Evolutionary conservation across 2,113 vertebrate genomes (phyloP).

Genomic region (Hassar affinis): DNA sequence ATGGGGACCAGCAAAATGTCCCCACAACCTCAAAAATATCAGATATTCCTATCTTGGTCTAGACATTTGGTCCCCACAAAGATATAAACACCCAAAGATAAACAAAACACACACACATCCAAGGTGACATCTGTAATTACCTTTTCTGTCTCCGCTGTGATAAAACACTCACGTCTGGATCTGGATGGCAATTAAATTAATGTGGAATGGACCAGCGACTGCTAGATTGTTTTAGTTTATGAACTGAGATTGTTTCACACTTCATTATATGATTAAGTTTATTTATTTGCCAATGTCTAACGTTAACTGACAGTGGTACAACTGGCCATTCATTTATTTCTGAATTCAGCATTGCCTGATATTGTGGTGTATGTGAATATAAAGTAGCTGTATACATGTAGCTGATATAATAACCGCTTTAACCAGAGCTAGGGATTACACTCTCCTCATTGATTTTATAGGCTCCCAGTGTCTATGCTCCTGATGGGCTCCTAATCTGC

Average conservation of each 20-base stretch:
- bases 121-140: background rate
- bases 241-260: background rate
- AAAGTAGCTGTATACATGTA: background rate
- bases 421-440: background rate
- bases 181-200: background rate
- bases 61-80: background rate
- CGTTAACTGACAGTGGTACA: background rate
- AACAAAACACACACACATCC: background rate
- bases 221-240: background rate
- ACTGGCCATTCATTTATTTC: background rate
- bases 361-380: background rate
- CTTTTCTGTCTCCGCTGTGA: constrained; percentile 1
- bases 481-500: background rate
- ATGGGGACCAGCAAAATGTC: too few relatives aligned
- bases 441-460: background rate
- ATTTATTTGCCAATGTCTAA: background rate
- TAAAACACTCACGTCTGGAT: background rate
- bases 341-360: background rate
- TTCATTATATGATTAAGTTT: background rate
- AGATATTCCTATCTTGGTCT: background rate
- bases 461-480: background rate
- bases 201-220: background rate
- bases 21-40: background rate
- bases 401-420: background rate
- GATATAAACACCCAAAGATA: background rate